Percentiles rank a stretch among this genome's conserved stretches.
These are phyloP conservation scores for Magallana ariakensis DNA, from an alignment of 1,140 invertebrate species.

Conservation along the genomic window DNA sequence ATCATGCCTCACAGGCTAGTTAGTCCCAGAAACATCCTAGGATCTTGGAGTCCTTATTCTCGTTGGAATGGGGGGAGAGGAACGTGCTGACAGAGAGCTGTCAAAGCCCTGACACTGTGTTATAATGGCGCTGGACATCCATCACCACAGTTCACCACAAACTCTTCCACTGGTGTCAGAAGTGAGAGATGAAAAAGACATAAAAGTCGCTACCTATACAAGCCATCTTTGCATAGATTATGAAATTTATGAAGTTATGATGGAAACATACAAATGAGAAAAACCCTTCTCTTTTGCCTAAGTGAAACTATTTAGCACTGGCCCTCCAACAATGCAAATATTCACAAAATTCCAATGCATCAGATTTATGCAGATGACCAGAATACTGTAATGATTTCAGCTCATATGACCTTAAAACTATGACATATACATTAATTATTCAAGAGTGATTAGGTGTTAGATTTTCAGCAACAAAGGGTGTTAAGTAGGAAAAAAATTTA, in stretches of 20 bases:
- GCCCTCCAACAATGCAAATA: background rate
- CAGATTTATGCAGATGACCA: too few species aligned
- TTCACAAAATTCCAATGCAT: background rate
- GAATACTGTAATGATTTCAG: too few species aligned
- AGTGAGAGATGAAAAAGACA: conserved; percentile 9
- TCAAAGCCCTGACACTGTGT: conserved; percentile 22
- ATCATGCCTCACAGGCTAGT: conserved; percentile 23
- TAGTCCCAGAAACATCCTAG: background rate
- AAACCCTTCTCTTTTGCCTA: background rate
- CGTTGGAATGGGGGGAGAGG: background rate
- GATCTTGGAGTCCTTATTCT: background rate
- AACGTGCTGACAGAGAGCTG: background rate
- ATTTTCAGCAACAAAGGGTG: too few species aligned
- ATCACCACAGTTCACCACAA: background rate
- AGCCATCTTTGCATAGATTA: conserved; percentile 18
- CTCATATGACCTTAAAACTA: too few species aligned
- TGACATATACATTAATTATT: too few species aligned
- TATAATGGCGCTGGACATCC: background rate
- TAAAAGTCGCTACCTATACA: conserved; percentile 6
- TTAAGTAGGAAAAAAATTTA: too few species aligned
- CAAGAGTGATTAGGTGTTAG: too few species aligned
- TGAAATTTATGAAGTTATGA: background rate
- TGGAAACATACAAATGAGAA: background rate
- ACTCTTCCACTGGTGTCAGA: conserved; percentile 19
- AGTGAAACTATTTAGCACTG: background rate